phyloP scores from a whole-genome alignment of 2,888 invertebrate genomes.

The Ochlodes sylvanus region DNA sequence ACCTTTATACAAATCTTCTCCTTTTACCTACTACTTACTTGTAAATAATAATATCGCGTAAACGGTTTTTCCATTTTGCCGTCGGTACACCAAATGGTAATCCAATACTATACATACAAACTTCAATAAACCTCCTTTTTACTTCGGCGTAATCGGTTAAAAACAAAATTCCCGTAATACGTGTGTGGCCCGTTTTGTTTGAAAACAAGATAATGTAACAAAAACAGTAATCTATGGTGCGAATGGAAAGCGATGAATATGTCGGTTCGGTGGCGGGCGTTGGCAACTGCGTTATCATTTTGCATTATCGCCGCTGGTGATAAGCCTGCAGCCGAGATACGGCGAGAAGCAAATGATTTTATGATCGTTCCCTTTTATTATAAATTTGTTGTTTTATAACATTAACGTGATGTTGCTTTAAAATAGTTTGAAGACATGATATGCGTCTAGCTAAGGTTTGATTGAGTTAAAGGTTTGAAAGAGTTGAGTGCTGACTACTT shows the following conservation, averaged over 20 bases:
- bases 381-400: conserved; percentile 5
- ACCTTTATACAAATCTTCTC: no score
- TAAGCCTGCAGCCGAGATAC: conserved; percentile 61
- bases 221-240: conserved; percentile 40
- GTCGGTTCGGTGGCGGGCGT: conserved; percentile 67
- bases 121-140: no score
- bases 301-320: conserved; percentile 66
- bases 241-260: conserved; percentile 62
- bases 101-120: no score
- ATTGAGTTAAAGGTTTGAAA: no score
- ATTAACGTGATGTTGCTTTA: background rate
- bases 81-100: no score
- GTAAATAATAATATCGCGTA: no score
- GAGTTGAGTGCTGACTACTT: no score
- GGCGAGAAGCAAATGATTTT: conserved; percentile 47
- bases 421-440: no score
- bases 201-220: conserved; percentile 20
- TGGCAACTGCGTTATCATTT: conserved; percentile 70
- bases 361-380: conserved; percentile 26
- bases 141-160: no score
- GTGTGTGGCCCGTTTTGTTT: background rate
- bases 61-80: no score
- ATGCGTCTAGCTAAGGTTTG: no score
- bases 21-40: no score
- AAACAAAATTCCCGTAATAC: background rate